phyloP scores from a whole-genome alignment of 2,113 vertebrate species.

The Orientallactaga bullata region DNA sequence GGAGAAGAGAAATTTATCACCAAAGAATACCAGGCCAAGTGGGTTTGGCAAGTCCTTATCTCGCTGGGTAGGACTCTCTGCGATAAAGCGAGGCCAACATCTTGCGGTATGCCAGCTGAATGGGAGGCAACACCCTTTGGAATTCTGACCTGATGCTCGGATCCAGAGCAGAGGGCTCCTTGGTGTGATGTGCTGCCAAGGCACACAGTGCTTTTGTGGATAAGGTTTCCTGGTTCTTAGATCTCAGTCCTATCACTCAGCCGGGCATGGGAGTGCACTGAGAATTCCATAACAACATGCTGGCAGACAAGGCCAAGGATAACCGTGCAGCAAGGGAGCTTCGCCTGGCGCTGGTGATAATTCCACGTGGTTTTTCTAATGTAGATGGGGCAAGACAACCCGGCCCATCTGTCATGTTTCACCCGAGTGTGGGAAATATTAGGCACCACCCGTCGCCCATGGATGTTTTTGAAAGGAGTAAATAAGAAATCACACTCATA shows the following conservation, averaged over 20 bases:
- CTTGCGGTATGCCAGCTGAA: slow-evolving; percentile 37
- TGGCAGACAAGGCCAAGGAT: slow-evolving; percentile 57
- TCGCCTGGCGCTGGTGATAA: slow-evolving; percentile 51
- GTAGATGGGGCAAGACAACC: background rate
- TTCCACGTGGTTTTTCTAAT: slow-evolving; percentile 46
- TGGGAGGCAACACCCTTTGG: slow-evolving; percentile 61
- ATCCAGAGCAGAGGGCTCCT: slow-evolving; percentile 16
- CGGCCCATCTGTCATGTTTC: slow-evolving; percentile 4
- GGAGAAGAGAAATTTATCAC: slow-evolving; percentile 71
- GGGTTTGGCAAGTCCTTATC: slow-evolving; percentile 73
- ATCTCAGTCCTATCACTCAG: slow-evolving; percentile 33
- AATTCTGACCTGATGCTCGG: slow-evolving; percentile 46
- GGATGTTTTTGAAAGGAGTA: background rate
- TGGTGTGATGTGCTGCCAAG: slow-evolving; percentile 74
- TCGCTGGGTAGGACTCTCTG: slow-evolving; percentile 35
- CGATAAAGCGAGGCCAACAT: slow-evolving; percentile 63
- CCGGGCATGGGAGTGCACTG: background rate
- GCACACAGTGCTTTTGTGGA: slow-evolving; percentile 69
- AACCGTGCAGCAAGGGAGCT: slow-evolving; percentile 45
- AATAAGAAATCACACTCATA: background rate
- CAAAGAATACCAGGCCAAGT: slow-evolving; percentile 27
- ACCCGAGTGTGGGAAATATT: background rate
- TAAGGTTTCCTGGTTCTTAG: slow-evolving; percentile 71
- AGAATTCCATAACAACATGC: slow-evolving; percentile 38
- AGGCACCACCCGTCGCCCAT: background rate